Percentiles rank a stretch among this genome's conserved stretches.
Conservation (phyloP, 2,113 vertebrate genomes). For the Apteryx owenii region DNA sequence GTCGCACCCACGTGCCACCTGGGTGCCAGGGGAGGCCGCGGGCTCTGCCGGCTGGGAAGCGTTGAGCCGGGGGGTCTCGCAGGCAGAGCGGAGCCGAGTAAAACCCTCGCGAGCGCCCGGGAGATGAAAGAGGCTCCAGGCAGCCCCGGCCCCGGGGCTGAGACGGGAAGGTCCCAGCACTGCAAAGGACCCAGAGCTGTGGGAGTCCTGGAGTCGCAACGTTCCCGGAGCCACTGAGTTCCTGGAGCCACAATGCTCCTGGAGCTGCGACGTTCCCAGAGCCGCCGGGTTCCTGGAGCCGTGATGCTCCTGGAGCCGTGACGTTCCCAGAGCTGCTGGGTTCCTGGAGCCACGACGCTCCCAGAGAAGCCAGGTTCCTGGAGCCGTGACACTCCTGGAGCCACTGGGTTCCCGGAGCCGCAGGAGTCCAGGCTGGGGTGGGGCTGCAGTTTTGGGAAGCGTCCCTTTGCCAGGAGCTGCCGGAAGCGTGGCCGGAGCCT, state of each 20-base stretch:
- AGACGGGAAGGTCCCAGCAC: background rate
- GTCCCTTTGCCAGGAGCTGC: background rate
- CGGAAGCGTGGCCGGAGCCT: background rate
- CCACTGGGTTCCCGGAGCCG: background rate
- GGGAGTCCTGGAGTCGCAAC: no score
- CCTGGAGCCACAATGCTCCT: background rate
- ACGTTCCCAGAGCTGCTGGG: background rate
- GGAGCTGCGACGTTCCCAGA: background rate
- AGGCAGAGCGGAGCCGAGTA: background rate
- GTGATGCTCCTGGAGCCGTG: no score
- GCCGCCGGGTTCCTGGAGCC: no score
- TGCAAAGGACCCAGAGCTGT: background rate
- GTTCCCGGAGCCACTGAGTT: background rate
- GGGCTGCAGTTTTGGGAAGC: background rate
- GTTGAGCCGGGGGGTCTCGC: background rate
- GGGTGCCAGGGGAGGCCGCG: background rate
- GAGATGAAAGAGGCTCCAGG: no score
- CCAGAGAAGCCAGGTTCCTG: accelerated
- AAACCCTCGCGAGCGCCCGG: background rate
- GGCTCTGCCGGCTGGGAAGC: background rate
- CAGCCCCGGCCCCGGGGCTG: no score
- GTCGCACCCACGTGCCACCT: background rate
- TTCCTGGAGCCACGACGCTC: background rate
- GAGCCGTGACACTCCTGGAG: background rate
- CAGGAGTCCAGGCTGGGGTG: background rate